These are phyloP conservation scores for Neopelma chrysocephalum DNA, from an alignment of 2,797 vertebrate genomes.

Conservation along the genomic window DNA sequence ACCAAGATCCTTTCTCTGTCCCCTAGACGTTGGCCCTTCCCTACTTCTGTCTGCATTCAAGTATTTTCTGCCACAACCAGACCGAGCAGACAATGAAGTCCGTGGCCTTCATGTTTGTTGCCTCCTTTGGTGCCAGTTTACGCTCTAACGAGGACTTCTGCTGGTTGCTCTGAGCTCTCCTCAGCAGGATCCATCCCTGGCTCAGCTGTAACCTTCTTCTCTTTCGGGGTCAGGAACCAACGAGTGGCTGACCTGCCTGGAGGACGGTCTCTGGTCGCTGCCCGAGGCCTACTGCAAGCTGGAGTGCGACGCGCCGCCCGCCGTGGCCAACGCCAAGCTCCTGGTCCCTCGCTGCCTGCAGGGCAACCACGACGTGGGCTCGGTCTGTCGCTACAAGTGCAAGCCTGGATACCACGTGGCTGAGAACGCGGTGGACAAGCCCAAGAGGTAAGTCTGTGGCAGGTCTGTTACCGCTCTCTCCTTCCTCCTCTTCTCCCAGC, in stretches of 20 bases:
- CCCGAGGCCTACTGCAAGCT: slow-evolving; percentile 96
- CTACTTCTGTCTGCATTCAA: background rate
- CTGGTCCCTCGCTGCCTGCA: slow-evolving; percentile 82
- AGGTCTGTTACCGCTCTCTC: background rate
- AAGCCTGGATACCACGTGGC: slow-evolving; percentile 87
- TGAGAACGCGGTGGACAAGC: slow-evolving; percentile 71
- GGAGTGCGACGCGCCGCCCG: slow-evolving; percentile 83
- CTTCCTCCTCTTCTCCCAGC: background rate
- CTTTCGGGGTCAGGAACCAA: slow-evolving; percentile 81
- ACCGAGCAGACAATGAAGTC: background rate
- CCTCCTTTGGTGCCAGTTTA: background rate
- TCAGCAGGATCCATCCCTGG: background rate
- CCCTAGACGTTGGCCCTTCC: background rate
- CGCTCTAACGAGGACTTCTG: background rate
- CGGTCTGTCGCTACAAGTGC: slow-evolving; percentile 89
- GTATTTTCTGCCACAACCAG: background rate
- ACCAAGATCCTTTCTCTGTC: background rate
- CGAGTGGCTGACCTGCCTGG: slow-evolving; percentile 88
- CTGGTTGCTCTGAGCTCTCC: background rate
- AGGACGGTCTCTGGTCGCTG: slow-evolving; percentile 94
- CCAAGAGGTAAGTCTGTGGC: slow-evolving; percentile 80
- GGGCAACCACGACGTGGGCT: slow-evolving; percentile 87
- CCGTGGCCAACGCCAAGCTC: slow-evolving; percentile 79
- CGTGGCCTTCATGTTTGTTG: accelerated
- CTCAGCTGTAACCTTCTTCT: slow-evolving; percentile 11